Conservation (phyloP, 2,888 invertebrate species). For the Bedellia somnulentella region DNA sequence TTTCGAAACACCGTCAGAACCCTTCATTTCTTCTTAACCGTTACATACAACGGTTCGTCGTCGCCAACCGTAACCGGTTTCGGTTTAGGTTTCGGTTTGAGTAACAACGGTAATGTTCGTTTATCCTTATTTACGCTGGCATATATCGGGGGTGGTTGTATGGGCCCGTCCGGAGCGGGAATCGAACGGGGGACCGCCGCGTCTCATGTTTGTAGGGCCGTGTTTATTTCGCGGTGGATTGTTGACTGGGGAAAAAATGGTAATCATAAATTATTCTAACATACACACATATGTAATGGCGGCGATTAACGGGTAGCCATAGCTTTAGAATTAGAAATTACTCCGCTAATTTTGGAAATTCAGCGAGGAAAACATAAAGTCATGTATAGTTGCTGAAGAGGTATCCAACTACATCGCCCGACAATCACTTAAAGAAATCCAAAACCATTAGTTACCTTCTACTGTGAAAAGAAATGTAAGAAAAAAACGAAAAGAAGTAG, state of each 20-base stretch:
- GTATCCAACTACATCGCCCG: too few species aligned
- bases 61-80: slow-evolving; percentile 9
- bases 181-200: slow-evolving; percentile 15
- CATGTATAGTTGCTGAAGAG: too few species aligned
- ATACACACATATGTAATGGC: too few species aligned
- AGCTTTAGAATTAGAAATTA: too few species aligned
- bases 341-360: too few species aligned
- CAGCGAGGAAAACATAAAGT: too few species aligned
- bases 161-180: neutral
- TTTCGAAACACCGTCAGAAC: slow-evolving; percentile 52
- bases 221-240: slow-evolving; percentile 81
- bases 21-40: slow-evolving; percentile 42
- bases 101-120: slow-evolving; percentile 16
- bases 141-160: slow-evolving; percentile 11
- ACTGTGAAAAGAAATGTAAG: too few species aligned
- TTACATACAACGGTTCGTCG: slow-evolving; percentile 34
- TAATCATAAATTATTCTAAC: too few species aligned
- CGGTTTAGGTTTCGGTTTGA: slow-evolving; percentile 11
- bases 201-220: slow-evolving; percentile 76
- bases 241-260: slow-evolving; percentile 55
- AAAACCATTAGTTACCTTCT: too few species aligned
- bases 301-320: too few species aligned
- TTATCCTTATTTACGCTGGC: slow-evolving; percentile 10
- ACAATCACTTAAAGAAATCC: too few species aligned
- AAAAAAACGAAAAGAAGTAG: too few species aligned